Conservation (phyloP, 2,888 invertebrate species). For the Isotomurus palustris region DNA sequence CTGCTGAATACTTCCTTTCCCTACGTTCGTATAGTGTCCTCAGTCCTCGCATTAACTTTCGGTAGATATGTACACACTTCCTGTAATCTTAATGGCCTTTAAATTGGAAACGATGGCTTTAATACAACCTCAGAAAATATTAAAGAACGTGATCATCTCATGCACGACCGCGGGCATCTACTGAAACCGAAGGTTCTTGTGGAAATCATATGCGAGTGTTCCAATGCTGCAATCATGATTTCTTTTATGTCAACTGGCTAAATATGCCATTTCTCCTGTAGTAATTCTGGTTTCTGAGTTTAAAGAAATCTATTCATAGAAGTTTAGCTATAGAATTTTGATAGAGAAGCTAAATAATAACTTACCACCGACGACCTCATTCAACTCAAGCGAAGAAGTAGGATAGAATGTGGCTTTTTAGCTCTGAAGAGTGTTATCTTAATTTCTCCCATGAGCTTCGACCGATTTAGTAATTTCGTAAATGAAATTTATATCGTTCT, state of each 20-base stretch:
- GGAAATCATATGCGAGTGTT: too few relatives aligned
- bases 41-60: not conserved
- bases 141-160: not conserved
- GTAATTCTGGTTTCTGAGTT: not conserved
- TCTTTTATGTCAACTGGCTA: not conserved
- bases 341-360: too few relatives aligned
- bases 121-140: not conserved
- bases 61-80: constrained; percentile 1
- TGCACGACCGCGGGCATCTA: too few relatives aligned
- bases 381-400: too few relatives aligned
- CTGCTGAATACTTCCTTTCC: too few relatives aligned
- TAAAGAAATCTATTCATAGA: not conserved
- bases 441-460: not conserved
- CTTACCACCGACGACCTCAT: too few relatives aligned
- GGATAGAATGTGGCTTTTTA: too few relatives aligned
- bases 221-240: too few relatives aligned
- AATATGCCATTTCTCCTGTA: not conserved
- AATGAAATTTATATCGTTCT: too few relatives aligned
- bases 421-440: not conserved
- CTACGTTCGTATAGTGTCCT: not conserved
- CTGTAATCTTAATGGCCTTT: not conserved
- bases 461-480: not conserved
- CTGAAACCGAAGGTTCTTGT: too few relatives aligned
- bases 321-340: too few relatives aligned
- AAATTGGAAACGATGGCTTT: not conserved